These are phyloP conservation scores for Brenthis hecate DNA, from an alignment of 2,888 invertebrate species.

Conservation along the genomic window DNA sequence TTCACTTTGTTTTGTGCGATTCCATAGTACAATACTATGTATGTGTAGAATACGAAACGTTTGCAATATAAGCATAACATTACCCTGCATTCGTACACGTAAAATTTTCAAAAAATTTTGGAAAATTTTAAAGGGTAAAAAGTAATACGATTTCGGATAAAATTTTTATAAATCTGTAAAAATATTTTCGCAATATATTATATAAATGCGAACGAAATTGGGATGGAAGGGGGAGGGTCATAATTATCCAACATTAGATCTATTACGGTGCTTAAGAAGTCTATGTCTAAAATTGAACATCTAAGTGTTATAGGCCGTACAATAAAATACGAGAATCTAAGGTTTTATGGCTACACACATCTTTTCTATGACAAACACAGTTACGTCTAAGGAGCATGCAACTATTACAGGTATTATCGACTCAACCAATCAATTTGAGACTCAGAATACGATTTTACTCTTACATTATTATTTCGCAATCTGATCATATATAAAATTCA, in stretches of 20 bases:
- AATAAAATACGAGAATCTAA: constrained; percentile 55
- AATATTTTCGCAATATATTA: constrained; percentile 27
- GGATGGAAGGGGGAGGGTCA: constrained; percentile 3
- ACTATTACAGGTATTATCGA: constrained; percentile 50
- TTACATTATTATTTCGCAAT: constrained; percentile 30
- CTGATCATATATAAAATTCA: constrained; percentile 50
- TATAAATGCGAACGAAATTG: constrained; percentile 24
- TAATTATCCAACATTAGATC: constrained; percentile 26
- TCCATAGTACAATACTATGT: constrained; percentile 30
- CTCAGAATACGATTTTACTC: constrained; percentile 29
- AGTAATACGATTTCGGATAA: constrained; percentile 33
- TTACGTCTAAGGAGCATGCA: constrained; percentile 70
- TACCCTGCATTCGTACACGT: constrained; percentile 68
- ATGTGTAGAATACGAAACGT: constrained; percentile 42
- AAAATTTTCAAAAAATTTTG: constrained; percentile 63
- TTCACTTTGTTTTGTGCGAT: constrained; percentile 51
- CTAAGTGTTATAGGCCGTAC: constrained; percentile 57
- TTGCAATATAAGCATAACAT: constrained; percentile 46
- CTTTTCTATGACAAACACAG: constrained; percentile 66
- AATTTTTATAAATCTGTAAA: constrained; percentile 24
- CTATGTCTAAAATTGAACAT: constrained; percentile 43
- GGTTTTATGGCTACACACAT: constrained; percentile 64
- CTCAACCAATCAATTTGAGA: constrained; percentile 31
- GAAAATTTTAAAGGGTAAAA: constrained; percentile 35
- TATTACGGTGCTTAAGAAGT: constrained; percentile 41